Base-by-base conservation (phyloP, 2,113 vertebrate genomes). In the Rutilus rutilus region DNA sequence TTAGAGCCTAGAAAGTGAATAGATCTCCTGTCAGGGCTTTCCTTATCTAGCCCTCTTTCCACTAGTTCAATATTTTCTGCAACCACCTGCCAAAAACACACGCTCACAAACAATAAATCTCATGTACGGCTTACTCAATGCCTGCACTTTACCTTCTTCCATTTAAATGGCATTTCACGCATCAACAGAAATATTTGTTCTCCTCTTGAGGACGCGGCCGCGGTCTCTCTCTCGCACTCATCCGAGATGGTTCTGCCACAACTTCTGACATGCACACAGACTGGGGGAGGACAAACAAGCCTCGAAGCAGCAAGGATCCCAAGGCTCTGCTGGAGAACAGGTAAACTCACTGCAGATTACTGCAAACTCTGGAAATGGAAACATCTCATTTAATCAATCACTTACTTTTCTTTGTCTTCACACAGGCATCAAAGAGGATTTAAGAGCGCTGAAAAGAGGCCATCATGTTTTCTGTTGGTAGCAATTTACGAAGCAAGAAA, bases 241-340 rank as follows among this genome's bases (percentile, higher is more conserved):
- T 71, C 78, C 9, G 39, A 62, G 54, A 87, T 81, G 62, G 67
- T 67, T 79, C 76, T 81, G 76, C 78, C 71, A 85, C 15, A 87
- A 59, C 59, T 74, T 52, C 77, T 65, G 86, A 75, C 42, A 42
- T 8, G 25, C 67, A 17, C 25, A 2, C 59, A 17, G 4, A 27
- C 75, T 65, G 54, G 42, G 57, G n/a, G 69, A 76, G 81, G 78
- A 82, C 69, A 71, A 86, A 54, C 76, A 78, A 19, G 17, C 50
- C 36, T 71, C 5, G 19, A 33, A 78, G 42, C 33, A 59, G 54
- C 54, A 27, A 45, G 64, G 80, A 27, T 52, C 45, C 80, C 80
- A 54, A 69, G 42, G 80, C 62, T 82, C 64, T 69, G 45, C 64
- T 54, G 62, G 80, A n/a, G 80, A 82, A 54, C 80, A 33, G 64